These are phyloP conservation scores for Ectropis grisescens DNA, from an alignment of 1,140 invertebrate species.

Conservation along the genomic window DNA sequence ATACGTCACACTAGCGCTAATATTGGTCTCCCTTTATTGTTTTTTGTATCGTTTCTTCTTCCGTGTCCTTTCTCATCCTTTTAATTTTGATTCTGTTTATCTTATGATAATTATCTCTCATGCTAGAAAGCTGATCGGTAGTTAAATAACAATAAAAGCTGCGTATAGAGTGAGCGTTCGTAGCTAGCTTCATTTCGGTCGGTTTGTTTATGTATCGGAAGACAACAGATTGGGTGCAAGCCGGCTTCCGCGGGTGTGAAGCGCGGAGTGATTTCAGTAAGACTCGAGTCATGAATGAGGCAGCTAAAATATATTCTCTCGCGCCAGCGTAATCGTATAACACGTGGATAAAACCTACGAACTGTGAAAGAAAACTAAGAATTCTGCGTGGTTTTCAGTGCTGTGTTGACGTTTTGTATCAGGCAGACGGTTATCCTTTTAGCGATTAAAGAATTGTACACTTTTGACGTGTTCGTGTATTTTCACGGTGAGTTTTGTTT, in stretches of 20 bases:
- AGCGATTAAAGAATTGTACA: too few relatives aligned
- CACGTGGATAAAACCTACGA: neutral
- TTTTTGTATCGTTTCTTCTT: slow-evolving; percentile 11
- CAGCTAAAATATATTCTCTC: slow-evolving; percentile 1
- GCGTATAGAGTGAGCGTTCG: slow-evolving; percentile 8
- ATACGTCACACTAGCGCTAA: slow-evolving; percentile 50
- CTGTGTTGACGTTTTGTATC: slow-evolving; percentile 18
- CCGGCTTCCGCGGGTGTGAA: slow-evolving; percentile 38
- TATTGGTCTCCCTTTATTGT: slow-evolving; percentile 28
- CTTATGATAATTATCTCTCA: too few relatives aligned
- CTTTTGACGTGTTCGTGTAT: too few relatives aligned
- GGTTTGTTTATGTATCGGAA: slow-evolving; percentile 66
- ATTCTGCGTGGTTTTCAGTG: slow-evolving; percentile 14
- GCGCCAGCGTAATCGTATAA: neutral
- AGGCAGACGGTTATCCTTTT: too few relatives aligned
- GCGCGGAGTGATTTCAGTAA: slow-evolving; percentile 31
- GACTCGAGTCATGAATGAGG: slow-evolving; percentile 39
- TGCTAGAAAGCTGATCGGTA: too few relatives aligned
- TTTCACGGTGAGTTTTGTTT: neutral
- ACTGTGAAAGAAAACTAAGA: slow-evolving; percentile 10
- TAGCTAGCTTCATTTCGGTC: slow-evolving; percentile 50
- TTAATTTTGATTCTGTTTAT: too few relatives aligned
- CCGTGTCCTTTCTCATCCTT: neutral
- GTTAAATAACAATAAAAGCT: neutral
- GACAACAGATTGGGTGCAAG: slow-evolving; percentile 60